Evolutionary conservation across 1,140 invertebrate genomes (phyloP), one percentile per base, ranked within the genome.

Genomic region (Micrasema minimum): DNA sequence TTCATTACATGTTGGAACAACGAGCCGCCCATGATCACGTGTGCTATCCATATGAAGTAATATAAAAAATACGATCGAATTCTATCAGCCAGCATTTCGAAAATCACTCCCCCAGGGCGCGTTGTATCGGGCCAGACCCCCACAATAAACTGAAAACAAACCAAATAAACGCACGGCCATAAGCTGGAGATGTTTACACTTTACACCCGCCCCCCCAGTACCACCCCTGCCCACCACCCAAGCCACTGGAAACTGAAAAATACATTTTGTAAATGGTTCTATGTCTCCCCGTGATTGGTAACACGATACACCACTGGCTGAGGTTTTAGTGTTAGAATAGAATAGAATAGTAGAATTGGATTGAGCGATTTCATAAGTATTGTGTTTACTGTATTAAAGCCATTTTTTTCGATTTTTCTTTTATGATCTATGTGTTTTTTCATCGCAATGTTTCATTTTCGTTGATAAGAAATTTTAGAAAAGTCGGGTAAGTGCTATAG

Each of bases 121-220:
- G 45, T 62, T 43, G 37, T n/a, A n/a, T n/a, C 22, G 37, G 4
- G 11, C 35, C 23, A 18, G 9, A 43, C 57, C 57, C 57, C 14
- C 57, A n/a, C 57, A 62, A 62, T 62, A 62, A 62, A 62, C 37
- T 43, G 37, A 62, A 62, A 43, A 62, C 57, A 62, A 57, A 57
- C 31, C 48, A 51, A 23, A 51, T 11, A 51, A 11, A 51, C 48
- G 22, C 50, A 23, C 9, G 50, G 50, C n/a, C n/a, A 57, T 35
- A 57, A 57, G 14, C 53, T 38, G 53, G 20, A 57, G 37, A 51
- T 51, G 18, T 51, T 14, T 41, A 41, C 38, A 41, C 38, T 41
- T 41, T 45, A 14, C 43, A 16, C 43, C 43, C 5, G 18, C 43
- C 9, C 5, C n/a, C 14, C 48, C 48, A 51, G n/a, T n/a, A n/a